These are phyloP conservation scores for Lasiurus borealis DNA, from an alignment of 2,113 vertebrate species.

Conservation along the genomic window DNA sequence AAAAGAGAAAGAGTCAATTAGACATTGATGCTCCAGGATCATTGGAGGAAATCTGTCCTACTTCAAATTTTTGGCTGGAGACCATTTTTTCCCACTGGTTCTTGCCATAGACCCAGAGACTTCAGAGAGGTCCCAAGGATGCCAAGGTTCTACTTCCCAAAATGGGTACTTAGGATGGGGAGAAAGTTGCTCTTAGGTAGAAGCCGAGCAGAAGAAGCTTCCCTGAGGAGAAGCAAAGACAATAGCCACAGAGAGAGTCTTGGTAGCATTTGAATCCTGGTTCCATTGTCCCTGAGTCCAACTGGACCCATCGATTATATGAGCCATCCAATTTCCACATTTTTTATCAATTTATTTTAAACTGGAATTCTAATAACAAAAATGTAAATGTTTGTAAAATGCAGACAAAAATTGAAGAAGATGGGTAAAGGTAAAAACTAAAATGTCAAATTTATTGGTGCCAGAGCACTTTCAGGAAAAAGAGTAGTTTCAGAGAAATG, in stretches of 20 bases:
- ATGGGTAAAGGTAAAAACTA: neutral
- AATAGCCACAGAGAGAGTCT: neutral
- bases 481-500: neutral
- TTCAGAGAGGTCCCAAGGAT: neutral
- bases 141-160: neutral
- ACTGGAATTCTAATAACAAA: neutral
- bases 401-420: neutral
- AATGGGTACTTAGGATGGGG: neutral
- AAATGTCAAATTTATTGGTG: neutral
- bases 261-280: neutral
- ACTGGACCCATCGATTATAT: neutral
- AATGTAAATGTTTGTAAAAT: neutral
- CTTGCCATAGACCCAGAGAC: neutral
- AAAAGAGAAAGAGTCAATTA: neutral
- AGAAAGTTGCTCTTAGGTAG: neutral
- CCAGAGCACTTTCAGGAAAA: neutral
- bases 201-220: neutral
- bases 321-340: neutral
- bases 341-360: conserved; percentile 24
- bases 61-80: neutral
- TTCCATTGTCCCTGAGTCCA: neutral
- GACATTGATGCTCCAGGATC: neutral
- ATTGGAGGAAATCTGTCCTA: neutral
- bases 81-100: neutral
- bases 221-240: neutral